Conservation (phyloP, 2,888 invertebrate species). For the Plagodis pulveraria region DNA sequence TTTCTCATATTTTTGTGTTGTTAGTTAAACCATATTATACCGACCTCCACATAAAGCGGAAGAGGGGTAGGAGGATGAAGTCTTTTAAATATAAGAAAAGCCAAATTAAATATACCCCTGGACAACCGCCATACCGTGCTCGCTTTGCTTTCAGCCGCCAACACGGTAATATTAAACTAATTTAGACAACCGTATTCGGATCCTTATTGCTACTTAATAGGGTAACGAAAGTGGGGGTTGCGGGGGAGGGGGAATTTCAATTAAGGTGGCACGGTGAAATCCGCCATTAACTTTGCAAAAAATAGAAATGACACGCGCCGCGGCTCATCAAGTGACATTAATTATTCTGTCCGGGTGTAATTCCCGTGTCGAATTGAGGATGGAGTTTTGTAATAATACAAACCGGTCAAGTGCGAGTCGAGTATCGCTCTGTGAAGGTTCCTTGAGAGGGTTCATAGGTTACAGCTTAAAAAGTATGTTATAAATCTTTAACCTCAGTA, state of each 20-base stretch:
- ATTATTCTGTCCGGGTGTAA: slow-evolving; percentile 51
- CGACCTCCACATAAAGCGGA: too few relatives aligned
- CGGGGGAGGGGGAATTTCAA: slow-evolving; percentile 22
- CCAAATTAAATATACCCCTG: too few relatives aligned
- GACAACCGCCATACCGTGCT: not conserved
- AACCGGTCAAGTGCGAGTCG: too few relatives aligned
- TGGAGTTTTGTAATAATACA: slow-evolving; percentile 44
- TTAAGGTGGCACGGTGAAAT: slow-evolving; percentile 33
- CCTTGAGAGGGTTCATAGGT: too few relatives aligned
- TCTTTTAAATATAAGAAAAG: too few relatives aligned
- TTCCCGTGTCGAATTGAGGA: slow-evolving; percentile 55
- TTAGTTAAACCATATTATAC: too few relatives aligned
- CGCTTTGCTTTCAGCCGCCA: slow-evolving; percentile 18
- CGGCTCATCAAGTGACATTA: slow-evolving; percentile 49
- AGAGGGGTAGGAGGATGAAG: too few relatives aligned
- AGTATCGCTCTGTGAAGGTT: too few relatives aligned
- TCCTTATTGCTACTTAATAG: slow-evolving; percentile 23
- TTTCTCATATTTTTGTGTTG: too few relatives aligned
- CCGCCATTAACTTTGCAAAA: slow-evolving; percentile 37
- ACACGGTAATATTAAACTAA: slow-evolving; percentile 17
- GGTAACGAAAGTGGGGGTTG: slow-evolving; percentile 10
- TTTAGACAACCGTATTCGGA: slow-evolving; percentile 21
- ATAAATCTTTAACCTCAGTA: too few relatives aligned
- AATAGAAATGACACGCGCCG: slow-evolving; percentile 42
- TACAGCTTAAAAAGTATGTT: too few relatives aligned